These are phyloP conservation scores for Agriotes lineatus DNA, from an alignment of 2,888 invertebrate species.

Conservation along the genomic window DNA sequence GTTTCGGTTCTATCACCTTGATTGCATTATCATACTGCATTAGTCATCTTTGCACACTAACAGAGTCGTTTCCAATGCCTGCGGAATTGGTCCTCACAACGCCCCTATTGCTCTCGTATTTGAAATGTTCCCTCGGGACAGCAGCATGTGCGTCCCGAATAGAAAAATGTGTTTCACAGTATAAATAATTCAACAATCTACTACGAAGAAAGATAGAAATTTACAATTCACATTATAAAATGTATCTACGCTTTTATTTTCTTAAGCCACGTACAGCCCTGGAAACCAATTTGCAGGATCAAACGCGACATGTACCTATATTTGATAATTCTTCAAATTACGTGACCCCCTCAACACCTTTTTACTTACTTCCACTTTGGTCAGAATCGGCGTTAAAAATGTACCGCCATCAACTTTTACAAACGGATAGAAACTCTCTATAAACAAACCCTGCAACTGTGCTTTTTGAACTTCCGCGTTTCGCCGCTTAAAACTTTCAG, in stretches of 20 bases:
- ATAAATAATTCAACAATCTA: conserved; percentile 52
- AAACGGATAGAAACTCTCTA: no score
- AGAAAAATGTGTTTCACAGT: conserved; percentile 47
- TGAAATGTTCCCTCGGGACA: conserved; percentile 47
- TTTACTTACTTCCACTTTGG: no score
- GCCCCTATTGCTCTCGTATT: conserved; percentile 45
- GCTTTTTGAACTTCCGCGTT: not conserved
- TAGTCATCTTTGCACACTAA: conserved; percentile 47
- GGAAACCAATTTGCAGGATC: conserved; percentile 10
- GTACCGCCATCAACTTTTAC: no score
- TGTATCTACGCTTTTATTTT: conserved; percentile 40
- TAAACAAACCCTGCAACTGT: no score
- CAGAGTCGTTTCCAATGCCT: conserved; percentile 34
- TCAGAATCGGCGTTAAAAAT: no score
- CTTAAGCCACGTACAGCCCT: not conserved
- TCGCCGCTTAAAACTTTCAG: not conserved
- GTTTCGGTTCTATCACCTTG: conserved; percentile 50
- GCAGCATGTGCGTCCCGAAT: conserved; percentile 44
- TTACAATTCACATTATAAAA: conserved; percentile 49
- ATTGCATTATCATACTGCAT: conserved; percentile 54
- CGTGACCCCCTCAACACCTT: not conserved
- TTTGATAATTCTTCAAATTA: conserved; percentile 6
- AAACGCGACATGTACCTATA: conserved; percentile 1
- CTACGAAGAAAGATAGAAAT: conserved; percentile 46
- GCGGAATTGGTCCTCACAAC: conserved; percentile 37